Base-by-base conservation (phyloP, 1,140 invertebrate genomes). In the Hermatobates lingyangjiaoensis region DNA sequence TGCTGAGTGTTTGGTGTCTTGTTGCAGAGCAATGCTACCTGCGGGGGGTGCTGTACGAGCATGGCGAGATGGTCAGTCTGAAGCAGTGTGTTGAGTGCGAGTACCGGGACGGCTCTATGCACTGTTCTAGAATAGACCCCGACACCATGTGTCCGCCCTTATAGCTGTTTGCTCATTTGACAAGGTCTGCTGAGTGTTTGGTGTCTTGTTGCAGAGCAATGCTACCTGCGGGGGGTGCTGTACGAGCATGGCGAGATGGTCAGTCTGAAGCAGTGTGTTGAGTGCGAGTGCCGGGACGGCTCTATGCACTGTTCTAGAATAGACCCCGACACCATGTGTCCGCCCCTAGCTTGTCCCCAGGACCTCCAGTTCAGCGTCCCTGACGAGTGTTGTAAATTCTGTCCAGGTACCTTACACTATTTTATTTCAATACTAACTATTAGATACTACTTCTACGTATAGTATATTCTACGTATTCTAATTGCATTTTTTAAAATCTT, bases 381-480 rank as follows among this genome's bases (percentile, higher is more conserved):
- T 24, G 84, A 80, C 47, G 80, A 90, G 64, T 93, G 88, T 67
- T 93, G 87, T 70, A 87, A 86, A 66, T 85, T 87, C 63, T 93
- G 88, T 68, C 80, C 79, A 72, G 87, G 87, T 89, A 73, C 61
- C 60, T 54, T 42, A 24, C 2, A 25, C 46, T 2, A 21, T 55
- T 53, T 38, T 15, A 7, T 7, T 45, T 26, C n/a, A 42, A 14
- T n/a, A n/a, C n/a, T n/a, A n/a, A n/a, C n/a, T 27, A 40, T 18
- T 53, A 46, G n/a, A 20, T n/a, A 20, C 42, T 44, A 7, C 42
- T 10, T 21, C 12, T 46, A 10, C 30, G 30, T 34, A 10, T 34
- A 34, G 30, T n/a, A n/a, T n/a, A n/a, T n/a, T n/a, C n/a, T n/a
- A n/a, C n/a, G n/a, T n/a, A n/a, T n/a, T n/a, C n/a, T n/a, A n/a